Evolutionary conservation across 2,888 invertebrate genomes (phyloP).

Genomic region (Lacanobia wlatinum): DNA sequence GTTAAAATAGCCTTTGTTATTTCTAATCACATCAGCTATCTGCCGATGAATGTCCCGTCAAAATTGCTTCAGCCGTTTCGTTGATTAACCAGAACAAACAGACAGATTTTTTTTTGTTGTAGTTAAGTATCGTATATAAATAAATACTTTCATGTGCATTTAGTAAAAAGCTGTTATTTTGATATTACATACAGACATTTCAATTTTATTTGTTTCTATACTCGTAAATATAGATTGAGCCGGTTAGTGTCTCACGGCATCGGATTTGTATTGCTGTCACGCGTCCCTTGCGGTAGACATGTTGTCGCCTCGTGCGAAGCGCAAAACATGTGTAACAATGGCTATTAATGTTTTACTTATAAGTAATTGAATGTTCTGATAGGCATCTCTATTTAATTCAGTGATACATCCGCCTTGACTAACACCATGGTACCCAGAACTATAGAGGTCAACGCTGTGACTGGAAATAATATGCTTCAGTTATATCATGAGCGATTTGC

Average conservation of each 20-base stretch:
- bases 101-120: background rate
- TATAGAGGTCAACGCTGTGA: too few relatives aligned
- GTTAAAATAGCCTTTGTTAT: background rate
- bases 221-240: constrained; percentile 33
- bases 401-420: constrained; percentile 15
- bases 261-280: constrained; percentile 61
- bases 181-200: background rate
- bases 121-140: too few relatives aligned
- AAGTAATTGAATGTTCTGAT: constrained; percentile 57
- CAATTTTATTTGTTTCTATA: background rate
- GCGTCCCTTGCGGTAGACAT: constrained; percentile 57
- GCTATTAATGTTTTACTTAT: constrained; percentile 60
- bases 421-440: background rate
- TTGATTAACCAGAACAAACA: background rate
- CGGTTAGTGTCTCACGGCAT: constrained; percentile 46
- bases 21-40: background rate
- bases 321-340: constrained; percentile 62
- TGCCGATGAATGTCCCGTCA: background rate
- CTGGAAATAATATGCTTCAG: too few relatives aligned
- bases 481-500: too few relatives aligned
- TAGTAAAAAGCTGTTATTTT: background rate
- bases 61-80: background rate
- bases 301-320: constrained; percentile 59
- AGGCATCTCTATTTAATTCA: constrained; percentile 46
- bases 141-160: background rate